A percentile compares a stretch with the other conserved stretches of the same genome.
Evolutionary conservation across 1,140 invertebrate genomes (phyloP).

Genomic region (Coptotermes formosanus): DNA sequence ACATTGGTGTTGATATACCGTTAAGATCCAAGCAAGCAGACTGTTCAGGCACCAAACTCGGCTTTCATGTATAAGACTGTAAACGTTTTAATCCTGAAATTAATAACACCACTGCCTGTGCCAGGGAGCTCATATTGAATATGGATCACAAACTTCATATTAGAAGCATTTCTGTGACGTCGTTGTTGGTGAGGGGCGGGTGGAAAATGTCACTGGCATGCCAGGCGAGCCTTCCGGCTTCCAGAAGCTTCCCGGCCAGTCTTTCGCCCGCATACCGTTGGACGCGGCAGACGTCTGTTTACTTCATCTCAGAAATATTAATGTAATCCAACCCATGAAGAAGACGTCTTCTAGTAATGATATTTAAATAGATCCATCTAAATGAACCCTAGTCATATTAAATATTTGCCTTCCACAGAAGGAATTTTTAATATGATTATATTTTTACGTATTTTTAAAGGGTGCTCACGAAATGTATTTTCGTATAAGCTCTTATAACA

Average conservation of each 20-base stretch:
- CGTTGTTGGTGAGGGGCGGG: background rate
- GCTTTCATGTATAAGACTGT: background rate
- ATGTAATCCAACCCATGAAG: background rate
- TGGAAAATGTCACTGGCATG: background rate
- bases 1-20: too few relatives aligned
- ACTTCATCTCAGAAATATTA: background rate
- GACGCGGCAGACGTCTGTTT: background rate
- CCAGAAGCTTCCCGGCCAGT: background rate
- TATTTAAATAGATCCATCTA: background rate
- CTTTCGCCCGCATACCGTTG: background rate
- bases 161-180: background rate
- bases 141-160: background rate
- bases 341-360: background rate
- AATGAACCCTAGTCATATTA: background rate
- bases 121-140: background rate
- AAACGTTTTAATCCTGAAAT: slow-evolving; percentile 3
- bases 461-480: background rate
- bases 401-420: background rate
- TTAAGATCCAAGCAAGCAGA: background rate
- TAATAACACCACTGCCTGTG: background rate
- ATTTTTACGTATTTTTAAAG: background rate
- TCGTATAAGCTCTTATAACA: background rate
- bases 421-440: background rate
- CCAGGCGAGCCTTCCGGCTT: background rate
- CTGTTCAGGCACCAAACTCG: background rate